Base-by-base conservation (phyloP, 2,113 vertebrate species). In the Salvelinus sp. region DNA sequence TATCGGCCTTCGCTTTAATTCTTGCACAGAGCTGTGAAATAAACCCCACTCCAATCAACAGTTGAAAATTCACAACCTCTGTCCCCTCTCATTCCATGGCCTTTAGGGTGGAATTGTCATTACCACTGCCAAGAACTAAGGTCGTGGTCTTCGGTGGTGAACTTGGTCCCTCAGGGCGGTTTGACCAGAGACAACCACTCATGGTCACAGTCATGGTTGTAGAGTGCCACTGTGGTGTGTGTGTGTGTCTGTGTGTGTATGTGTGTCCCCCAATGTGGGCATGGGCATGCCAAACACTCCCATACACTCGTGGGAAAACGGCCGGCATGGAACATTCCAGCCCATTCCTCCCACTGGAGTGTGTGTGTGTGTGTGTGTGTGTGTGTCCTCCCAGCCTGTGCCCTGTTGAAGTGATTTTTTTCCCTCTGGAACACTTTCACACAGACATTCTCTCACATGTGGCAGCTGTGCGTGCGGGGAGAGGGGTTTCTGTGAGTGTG, bases 381-480 rank as follows among this genome's bases (percentile, higher is more conserved):
- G 77, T 74, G 64, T 75, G 3, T 82, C 38, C 70, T 84, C 67
- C 57, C 33, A 66, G 23, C 70, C 69, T 79, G 47, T 64, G 60
- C 23, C 12, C 48, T 48, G 20, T 70, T 77, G 30, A 68, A 82
- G 80, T 80, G 77, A 72, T 73, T 76, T 79, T n/a, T 79, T 82
- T 83, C 75, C 82, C 60, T 48, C 77, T 85, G 88, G 81, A 85
- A 78, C 72, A 73, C 83, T 87, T 92, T 90, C 84, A 91, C 44
- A 87, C 33, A 4, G 74, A 82, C 70, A 77, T 54, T 84, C 86
- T 79, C 69, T 89, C 74, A 82, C 68, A 88, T 83, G 82, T 89
- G 87, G 79, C 57, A 78, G 83, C 70, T 83, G 69, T 62, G 63
- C 68, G 74, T 82, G 77, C 76, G 22, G 73, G 30, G 7, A 27